Evolutionary conservation across 2,797 vertebrate genomes (phyloP).

Genomic region (Peromyscus nudipes): DNA sequence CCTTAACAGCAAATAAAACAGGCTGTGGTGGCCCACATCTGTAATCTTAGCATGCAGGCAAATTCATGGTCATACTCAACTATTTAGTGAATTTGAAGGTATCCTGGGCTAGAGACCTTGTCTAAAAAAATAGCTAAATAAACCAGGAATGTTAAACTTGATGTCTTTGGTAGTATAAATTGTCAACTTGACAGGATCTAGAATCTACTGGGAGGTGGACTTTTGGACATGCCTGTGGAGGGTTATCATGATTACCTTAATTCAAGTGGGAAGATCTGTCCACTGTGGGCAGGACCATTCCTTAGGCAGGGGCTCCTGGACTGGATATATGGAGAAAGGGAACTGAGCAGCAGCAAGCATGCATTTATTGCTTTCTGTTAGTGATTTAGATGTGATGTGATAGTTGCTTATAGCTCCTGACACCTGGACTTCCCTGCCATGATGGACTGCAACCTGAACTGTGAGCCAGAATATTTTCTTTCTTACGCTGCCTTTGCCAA

Average conservation of each 20-base stretch:
- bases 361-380: background rate
- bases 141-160: conserved; percentile 27
- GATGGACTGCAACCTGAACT: background rate
- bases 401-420: background rate
- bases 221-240: background rate
- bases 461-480: background rate
- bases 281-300: background rate
- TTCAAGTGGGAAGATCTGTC: background rate
- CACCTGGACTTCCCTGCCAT: background rate
- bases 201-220: background rate
- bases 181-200: background rate
- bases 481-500: background rate
- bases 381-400: background rate
- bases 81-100: background rate
- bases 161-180: background rate
- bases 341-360: background rate
- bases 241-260: background rate
- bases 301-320: background rate
- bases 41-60: background rate
- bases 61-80: background rate
- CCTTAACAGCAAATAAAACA: background rate
- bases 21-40: background rate
- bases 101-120: background rate
- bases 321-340: background rate
- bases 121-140: background rate